A percentile compares a stretch with the other conserved stretches of the same genome.
phyloP scores from a whole-genome alignment of 2,888 invertebrate species.

The Acleris holmiana region DNA sequence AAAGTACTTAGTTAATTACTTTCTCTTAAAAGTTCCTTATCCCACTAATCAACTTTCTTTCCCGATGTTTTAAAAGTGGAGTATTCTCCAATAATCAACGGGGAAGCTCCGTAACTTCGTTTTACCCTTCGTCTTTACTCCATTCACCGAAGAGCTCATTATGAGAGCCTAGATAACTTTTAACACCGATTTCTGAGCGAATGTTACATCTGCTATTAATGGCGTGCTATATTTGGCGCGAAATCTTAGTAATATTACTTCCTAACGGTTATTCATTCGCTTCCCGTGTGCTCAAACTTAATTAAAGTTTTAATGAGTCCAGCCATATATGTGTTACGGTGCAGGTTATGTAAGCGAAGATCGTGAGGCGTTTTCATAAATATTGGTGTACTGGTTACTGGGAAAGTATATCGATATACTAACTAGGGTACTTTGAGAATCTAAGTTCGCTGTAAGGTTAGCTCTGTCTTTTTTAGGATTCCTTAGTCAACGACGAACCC shows the following conservation, averaged over 20 bases:
- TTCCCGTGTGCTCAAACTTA: conserved; percentile 67
- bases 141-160: neutral
- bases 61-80: conserved; percentile 18
- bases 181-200: conserved; percentile 3
- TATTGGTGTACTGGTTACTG: neutral
- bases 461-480: no score
- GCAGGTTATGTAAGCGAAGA: conserved; percentile 22
- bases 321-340: conserved; percentile 56
- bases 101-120: no score
- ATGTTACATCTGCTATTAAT: conserved; percentile 36
- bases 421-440: no score
- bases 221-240: conserved; percentile 55
- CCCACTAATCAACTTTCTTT: conserved; percentile 19
- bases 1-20: conserved; percentile 2
- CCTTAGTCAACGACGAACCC: no score
- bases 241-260: conserved; percentile 53
- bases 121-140: no score
- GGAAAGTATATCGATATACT: no score
- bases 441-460: no score
- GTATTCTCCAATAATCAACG: conserved; percentile 3
- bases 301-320: conserved; percentile 77
- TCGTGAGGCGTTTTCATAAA: conserved; percentile 13
- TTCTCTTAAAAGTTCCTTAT: conserved; percentile 4
- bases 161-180: neutral
- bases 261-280: conserved; percentile 56